A percentile compares a stretch with the other conserved stretches of the same genome.
Conservation (phyloP, 2,888 invertebrate species). For the Candidula unifasciata region DNA sequence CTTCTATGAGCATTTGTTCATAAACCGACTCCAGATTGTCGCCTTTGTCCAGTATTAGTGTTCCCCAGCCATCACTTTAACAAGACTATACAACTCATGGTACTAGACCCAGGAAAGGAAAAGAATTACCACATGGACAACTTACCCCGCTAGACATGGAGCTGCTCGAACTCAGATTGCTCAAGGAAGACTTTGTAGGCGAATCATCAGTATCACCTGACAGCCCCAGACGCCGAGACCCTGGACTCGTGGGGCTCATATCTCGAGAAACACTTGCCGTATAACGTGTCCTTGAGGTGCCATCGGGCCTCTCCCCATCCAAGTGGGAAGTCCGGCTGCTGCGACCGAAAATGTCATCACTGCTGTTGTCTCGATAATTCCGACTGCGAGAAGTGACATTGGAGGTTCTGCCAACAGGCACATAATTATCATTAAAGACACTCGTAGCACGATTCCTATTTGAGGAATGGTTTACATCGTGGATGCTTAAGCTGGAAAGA, state of each 20-base stretch:
- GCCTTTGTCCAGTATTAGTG: too few relatives aligned
- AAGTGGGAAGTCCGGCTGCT: slow-evolving; percentile 55
- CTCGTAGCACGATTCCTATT: slow-evolving; percentile 50
- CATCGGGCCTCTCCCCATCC: slow-evolving; percentile 38
- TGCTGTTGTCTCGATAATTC: slow-evolving; percentile 39
- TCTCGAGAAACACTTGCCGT: slow-evolving; percentile 54
- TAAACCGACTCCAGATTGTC: too few relatives aligned
- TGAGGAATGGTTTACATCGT: slow-evolving; percentile 32
- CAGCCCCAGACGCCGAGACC: slow-evolving; percentile 15
- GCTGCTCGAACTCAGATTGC: slow-evolving; percentile 62
- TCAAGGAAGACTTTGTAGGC: slow-evolving; percentile 57
- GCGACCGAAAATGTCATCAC: slow-evolving; percentile 51
- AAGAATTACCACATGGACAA: neutral
- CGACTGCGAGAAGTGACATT: slow-evolving; percentile 50
- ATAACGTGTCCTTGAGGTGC: slow-evolving; percentile 45
- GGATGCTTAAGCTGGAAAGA: slow-evolving; percentile 32
- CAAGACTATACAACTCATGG: too few relatives aligned
- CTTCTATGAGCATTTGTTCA: too few relatives aligned
- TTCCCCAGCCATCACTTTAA: too few relatives aligned
- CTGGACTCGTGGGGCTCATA: slow-evolving; percentile 49
- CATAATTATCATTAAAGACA: slow-evolving; percentile 52
- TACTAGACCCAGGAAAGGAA: neutral
- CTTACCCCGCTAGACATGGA: slow-evolving; percentile 61
- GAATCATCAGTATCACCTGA: slow-evolving; percentile 31
- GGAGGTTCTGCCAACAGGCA: slow-evolving; percentile 50